These are phyloP conservation scores for Thyatira batis DNA, from an alignment of 2,888 invertebrate genomes.

Conservation along the genomic window DNA sequence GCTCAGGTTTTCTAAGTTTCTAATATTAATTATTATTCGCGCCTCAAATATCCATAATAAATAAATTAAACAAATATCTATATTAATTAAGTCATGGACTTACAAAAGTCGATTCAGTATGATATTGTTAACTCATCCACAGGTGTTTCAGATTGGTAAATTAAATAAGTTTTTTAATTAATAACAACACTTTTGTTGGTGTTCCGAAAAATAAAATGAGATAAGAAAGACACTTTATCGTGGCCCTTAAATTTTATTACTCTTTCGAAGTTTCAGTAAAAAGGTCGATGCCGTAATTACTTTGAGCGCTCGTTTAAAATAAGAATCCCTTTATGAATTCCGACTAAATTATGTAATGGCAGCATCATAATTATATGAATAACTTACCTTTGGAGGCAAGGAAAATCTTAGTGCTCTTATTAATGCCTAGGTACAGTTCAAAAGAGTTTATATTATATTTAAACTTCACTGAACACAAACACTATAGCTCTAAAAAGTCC, in stretches of 20 bases:
- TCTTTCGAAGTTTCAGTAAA: slow-evolving; percentile 29
- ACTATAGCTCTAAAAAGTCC: slow-evolving; percentile 14
- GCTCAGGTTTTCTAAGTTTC: no score
- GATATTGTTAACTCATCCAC: no score
- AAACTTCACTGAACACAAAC: slow-evolving; percentile 16
- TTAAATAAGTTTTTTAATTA: background rate
- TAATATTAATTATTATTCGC: no score
- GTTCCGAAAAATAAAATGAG: slow-evolving; percentile 16
- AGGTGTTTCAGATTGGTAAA: background rate
- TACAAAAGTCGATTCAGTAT: no score
- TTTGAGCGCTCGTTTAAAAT: slow-evolving; percentile 31
- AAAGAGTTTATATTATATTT: slow-evolving; percentile 2
- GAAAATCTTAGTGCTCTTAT: slow-evolving; percentile 16
- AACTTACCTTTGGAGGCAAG: slow-evolving; percentile 37
- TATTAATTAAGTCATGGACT: no score
- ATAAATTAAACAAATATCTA: no score
- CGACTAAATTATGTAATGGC: slow-evolving; percentile 5
- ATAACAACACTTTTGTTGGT: background rate
- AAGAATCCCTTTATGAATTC: slow-evolving; percentile 16
- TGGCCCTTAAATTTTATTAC: slow-evolving; percentile 33
- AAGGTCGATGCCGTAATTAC: slow-evolving; percentile 31
- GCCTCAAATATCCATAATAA: no score
- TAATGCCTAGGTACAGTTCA: slow-evolving; percentile 2
- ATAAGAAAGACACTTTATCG: slow-evolving; percentile 33
- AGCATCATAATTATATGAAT: slow-evolving; percentile 8